Base-by-base conservation (phyloP, 2,113 vertebrate genomes). In the Typhlomys cinereus region DNA sequence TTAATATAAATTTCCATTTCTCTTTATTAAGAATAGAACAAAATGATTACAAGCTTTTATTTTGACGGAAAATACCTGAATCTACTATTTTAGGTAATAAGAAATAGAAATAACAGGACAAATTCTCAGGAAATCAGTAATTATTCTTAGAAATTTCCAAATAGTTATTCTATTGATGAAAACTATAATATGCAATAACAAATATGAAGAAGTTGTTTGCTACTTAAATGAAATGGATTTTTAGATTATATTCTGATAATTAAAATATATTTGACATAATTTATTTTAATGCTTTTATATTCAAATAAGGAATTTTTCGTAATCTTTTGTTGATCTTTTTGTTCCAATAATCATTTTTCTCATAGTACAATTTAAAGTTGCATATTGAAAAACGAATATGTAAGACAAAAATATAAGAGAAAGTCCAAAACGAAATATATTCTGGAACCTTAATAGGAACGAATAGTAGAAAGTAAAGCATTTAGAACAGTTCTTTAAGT, bases 381-480 rank as follows among this genome's bases (percentile, higher is more conserved):
- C 89, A 93, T 86, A 90, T 94, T 93, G 59, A 86, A 52, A 91
- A 85, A 85, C 92, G 79, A 70, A 52, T 89, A 25, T 23, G 67
- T 71, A 34, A 93, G 76, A 95, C 54, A 69, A 64, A 96, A 96
- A 13, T 70, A 80, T 54, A 23, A 27, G 1, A 74, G 25, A 84
- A n/a, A 79, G 62, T 85, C 5, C 11, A 81, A 94, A 89, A 54
- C 39, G 73, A 67, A 96, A 91, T 85, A 61, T 84, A 48, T 52
- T 27, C n/a, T 85, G 31, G 27, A 84, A 62, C n/a, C 14, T 25
- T 88, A 86, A 92, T 61, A 71, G 27, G 50, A 80, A 31, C 76
- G 92, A 73, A n/a, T 52, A 75, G 21, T 92, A 78, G 61, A 71
- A 85, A 73, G 8, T 76, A 67, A 88, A 91, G 71, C 3, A 36